These are phyloP conservation scores for Linyphia triangularis DNA, from an alignment of 2,888 invertebrate species.

Conservation along the genomic window DNA sequence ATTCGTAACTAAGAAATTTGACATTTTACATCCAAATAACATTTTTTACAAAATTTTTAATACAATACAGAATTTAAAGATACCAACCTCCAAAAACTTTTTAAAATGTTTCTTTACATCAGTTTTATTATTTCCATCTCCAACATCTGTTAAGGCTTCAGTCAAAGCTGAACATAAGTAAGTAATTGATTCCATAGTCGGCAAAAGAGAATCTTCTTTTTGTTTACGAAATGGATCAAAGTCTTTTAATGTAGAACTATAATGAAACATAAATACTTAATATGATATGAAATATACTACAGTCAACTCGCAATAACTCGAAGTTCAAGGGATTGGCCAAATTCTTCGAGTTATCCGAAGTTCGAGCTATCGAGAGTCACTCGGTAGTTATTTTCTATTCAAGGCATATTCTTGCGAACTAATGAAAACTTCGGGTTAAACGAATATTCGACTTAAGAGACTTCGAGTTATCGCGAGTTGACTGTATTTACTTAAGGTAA, in stretches of 20 bases:
- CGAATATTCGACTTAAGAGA: too few species aligned
- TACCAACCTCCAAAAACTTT: slow-evolving; percentile 48
- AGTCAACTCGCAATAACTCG: too few species aligned
- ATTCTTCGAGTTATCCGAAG: too few species aligned
- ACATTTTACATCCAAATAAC: not conserved
- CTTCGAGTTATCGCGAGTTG: too few species aligned
- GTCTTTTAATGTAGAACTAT: slow-evolving; percentile 78
- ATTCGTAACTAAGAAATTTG: not conserved
- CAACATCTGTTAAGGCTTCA: not conserved
- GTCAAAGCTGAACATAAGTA: slow-evolving; percentile 25
- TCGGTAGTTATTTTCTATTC: too few species aligned
- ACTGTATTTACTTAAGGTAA: too few species aligned
- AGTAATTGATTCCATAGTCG: slow-evolving; percentile 76
- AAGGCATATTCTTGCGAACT: too few species aligned
- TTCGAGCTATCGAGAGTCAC: too few species aligned
- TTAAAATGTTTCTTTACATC: slow-evolving; percentile 28
- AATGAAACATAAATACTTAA: too few species aligned
- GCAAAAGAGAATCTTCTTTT: slow-evolving; percentile 79
- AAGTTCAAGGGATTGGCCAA: too few species aligned
- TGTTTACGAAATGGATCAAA: slow-evolving; percentile 81
- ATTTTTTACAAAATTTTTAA: not conserved
- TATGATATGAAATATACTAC: too few species aligned
- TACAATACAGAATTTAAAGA: not conserved
- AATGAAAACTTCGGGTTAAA: too few species aligned
- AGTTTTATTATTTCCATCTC: slow-evolving; percentile 19